Base-by-base conservation (phyloP, 1,140 invertebrate species). In the Drosophila athabasca region DNA sequence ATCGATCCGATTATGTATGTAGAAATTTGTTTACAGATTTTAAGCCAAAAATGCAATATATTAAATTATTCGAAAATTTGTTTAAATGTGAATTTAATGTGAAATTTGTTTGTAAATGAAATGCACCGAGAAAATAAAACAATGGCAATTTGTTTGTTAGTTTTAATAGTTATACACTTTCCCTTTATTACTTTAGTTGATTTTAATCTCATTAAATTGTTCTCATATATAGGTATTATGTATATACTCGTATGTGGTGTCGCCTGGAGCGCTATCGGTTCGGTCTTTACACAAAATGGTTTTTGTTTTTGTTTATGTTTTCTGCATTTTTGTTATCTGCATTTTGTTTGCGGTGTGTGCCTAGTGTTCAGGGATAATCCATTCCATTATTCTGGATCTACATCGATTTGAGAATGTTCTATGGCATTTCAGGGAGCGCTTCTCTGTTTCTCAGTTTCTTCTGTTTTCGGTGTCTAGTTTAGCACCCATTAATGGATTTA, bases 131-230 rank as follows among this genome's bases (percentile, higher is more conserved):
- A 51, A 39, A 61, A 43, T 43, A 19, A 35, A 65, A 70, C 73
- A 52, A 41, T 51, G 49, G 41, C 52, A 6, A 17, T 35, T 57
- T 29, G 68, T 66, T 79, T 60, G 61, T 89, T 79, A 89, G 84
- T 80, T 89, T 89, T 83, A 88, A 80, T 88, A 89, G 85, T 89
- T 89, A 89, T 89, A 89, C 84, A 89, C 77, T 73, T 84, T 89
- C 61, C 75, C 71, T 89, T 89, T 88, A 88, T 89, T 88, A 84
- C 59, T 71, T 79, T 87, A 82, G 84, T 83, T 88, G 76, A 88
- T 88, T 87, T 88, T 88, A 76, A 76, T 87, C 76, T 88, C 82
- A 70, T 87, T 87, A 83, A 85, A 87, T 83, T 79, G 59, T 71
- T 88, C 62, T 82, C 73, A 82, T 82, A 82, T 85, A 87, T 69